Evolutionary conservation across 2,113 vertebrate genomes (phyloP), one percentile per base, ranked within the genome.

Genomic region (Callospermophilus lateralis): DNA sequence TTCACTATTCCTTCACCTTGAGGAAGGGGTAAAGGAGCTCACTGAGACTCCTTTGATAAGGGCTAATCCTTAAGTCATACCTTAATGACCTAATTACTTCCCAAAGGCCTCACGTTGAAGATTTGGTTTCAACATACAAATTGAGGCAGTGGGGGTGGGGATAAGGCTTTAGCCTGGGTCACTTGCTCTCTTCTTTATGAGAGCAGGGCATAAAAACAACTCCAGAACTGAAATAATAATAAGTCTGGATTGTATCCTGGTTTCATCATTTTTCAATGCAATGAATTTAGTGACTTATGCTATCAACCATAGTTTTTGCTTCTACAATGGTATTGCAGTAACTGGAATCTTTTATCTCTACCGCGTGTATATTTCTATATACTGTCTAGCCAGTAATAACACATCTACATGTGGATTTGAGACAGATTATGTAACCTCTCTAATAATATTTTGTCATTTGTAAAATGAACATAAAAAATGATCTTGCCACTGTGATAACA

Each of bases 401-500:
- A 28, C 0, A 80, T 30, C 19, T 4, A n/a, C 15, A 63, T 61
- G 5, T 88, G 90, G 30, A 76, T 73, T 84, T 93, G 55, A 55
- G 12, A 3, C 0, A 90, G 53, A 78, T 77, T 42, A n/a, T 24
- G 37, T 79, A 84, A 73, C 73, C 26, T 58, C 4, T 74, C 24
- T 73, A 93, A 73, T 80, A 89, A 73, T 51, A 72, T 72, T 72
- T 83, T 53, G 37, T 87, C 5, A 58, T 89, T 74, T 93, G 30
- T 74, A 90, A 80, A 96, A 83, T 48, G 1, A 28, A 4, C 12
- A 24, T 26, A 68, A 48, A 91, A 67, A 67, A 70, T 15, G 65
- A 17, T 91, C 30, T 83, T 68, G 8, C 6, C n/a, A 53, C 6
- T n/a, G 13, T 39, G 39, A 73, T 89, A 22, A 92, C 7, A n/a